Evolutionary conservation across 1,140 invertebrate species (phyloP).

Genomic region (Bombus sylvicola): DNA sequence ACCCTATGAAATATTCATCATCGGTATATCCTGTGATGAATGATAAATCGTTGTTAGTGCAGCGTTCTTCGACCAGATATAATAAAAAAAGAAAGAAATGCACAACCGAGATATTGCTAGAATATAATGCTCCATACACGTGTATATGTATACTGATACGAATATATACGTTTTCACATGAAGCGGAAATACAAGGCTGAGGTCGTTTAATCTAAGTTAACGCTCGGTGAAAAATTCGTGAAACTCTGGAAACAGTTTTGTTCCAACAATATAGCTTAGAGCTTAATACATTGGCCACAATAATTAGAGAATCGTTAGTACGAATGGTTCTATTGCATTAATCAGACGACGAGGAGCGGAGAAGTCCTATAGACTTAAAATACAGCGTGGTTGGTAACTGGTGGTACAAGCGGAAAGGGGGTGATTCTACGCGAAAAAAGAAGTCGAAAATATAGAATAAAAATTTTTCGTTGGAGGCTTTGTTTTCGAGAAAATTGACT

Average conservation of each 20-base stretch:
- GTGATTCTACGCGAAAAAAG: too few relatives aligned
- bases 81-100: not conserved
- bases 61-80: not conserved
- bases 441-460: too few relatives aligned
- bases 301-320: not conserved
- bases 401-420: too few relatives aligned
- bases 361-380: not conserved
- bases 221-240: not conserved
- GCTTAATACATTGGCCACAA: not conserved
- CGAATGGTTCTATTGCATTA: not conserved
- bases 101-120: not conserved
- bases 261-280: not conserved
- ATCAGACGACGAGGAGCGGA: not conserved
- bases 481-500: too few relatives aligned
- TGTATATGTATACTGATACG: not conserved
- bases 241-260: not conserved
- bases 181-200: not conserved
- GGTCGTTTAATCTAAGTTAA: not conserved
- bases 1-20: not conserved
- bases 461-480: too few relatives aligned
- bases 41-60: slow-evolving; percentile 6
- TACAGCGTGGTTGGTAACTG: too few relatives aligned
- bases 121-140: not conserved
- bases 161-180: not conserved
- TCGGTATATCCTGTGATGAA: not conserved